Evolutionary conservation across 2,888 invertebrate species (phyloP).

Genomic region (Plagiodera versicolora): DNA sequence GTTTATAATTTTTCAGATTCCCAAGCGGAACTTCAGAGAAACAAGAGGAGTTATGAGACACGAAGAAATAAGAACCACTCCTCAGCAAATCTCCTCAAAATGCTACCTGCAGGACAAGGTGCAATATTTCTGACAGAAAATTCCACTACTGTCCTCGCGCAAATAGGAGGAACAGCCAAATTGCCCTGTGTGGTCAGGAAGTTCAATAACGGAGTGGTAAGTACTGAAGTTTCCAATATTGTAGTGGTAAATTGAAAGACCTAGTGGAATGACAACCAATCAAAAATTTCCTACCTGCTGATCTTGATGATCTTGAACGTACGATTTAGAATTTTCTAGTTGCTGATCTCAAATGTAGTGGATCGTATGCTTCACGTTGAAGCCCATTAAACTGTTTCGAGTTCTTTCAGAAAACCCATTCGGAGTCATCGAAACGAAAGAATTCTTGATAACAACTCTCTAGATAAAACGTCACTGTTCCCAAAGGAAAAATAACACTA

Average conservation of each 20-base stretch:
- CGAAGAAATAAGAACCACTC: not conserved
- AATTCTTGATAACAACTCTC: not conserved
- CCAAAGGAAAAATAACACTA: not conserved
- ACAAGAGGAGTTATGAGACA: not conserved
- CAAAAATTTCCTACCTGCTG: too few species aligned
- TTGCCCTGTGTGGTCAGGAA: conserved; percentile 58
- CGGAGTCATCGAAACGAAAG: not conserved
- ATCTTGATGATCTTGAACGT: too few species aligned
- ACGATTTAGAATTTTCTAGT: not conserved
- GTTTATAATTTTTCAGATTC: not conserved
- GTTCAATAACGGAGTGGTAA: conserved; percentile 58
- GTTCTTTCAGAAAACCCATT: not conserved
- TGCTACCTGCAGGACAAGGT: conserved; percentile 25
- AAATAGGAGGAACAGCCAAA: conserved; percentile 58
- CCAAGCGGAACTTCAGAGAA: not conserved
- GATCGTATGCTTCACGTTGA: not conserved
- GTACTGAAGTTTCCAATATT: conserved; percentile 37
- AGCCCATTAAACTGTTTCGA: not conserved
- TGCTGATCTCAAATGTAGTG: not conserved
- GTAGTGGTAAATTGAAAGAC: too few species aligned
- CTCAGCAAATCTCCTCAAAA: not conserved
- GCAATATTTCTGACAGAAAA: conserved; percentile 56
- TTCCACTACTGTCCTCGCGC: conserved; percentile 56
- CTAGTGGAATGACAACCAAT: too few species aligned
- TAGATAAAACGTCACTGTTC: not conserved